These are phyloP conservation scores for Macropus fuliginosus DNA, from an alignment of 2,797 vertebrate species.

Conservation along the genomic window DNA sequence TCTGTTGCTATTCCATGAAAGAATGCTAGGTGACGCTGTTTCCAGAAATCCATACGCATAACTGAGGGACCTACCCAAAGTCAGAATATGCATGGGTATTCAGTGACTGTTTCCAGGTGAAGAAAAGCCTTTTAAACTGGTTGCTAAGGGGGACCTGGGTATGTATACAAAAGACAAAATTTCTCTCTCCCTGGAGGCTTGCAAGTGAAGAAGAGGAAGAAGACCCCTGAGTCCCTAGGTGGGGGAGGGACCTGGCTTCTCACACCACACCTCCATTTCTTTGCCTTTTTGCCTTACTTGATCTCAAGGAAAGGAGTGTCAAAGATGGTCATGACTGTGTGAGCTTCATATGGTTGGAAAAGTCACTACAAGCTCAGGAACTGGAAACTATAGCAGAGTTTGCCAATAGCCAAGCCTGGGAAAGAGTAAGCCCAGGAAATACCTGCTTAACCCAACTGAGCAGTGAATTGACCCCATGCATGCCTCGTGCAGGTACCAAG, in stretches of 20 bases:
- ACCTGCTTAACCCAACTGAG: neutral
- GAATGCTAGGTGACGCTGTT: neutral
- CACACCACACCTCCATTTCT: neutral
- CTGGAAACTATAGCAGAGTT: neutral
- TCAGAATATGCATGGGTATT: neutral
- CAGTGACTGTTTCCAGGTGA: neutral
- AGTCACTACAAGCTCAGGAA: neutral
- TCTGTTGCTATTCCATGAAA: neutral
- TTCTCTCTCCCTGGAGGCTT: neutral
- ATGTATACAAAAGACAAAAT: neutral
- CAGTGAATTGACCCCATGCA: neutral
- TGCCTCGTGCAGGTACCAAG: neutral
- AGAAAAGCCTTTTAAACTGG: neutral
- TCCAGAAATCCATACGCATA: neutral
- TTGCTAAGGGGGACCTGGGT: neutral
- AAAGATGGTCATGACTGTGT: neutral
- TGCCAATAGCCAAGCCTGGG: neutral
- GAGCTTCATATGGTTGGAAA: neutral
- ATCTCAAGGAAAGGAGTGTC: neutral
- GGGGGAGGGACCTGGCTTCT: neutral
- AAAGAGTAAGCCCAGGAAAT: neutral
- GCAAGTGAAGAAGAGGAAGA: neutral
- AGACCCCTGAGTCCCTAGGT: neutral
- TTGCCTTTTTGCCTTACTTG: neutral
- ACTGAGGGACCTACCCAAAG: neutral